A percentile compares a stretch with the other conserved stretches of the same genome.
Conservation (phyloP, 2,113 vertebrate species). For the Trematomus loennbergii region DNA sequence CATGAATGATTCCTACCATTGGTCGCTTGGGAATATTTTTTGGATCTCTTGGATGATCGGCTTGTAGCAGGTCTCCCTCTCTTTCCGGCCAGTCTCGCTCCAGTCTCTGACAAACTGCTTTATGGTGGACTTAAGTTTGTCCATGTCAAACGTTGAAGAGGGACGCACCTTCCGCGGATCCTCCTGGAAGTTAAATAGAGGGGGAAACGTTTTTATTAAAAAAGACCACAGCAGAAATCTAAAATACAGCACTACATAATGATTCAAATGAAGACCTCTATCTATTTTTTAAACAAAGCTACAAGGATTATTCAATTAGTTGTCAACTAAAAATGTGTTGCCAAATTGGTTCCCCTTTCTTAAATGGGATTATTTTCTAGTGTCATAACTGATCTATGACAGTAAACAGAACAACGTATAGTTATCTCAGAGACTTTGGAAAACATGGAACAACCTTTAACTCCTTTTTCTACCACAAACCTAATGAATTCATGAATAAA, state of each 20-base stretch:
- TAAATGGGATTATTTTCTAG: too few relatives aligned
- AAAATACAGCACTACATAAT: not conserved
- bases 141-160: conserved; percentile 98
- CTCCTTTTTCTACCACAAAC: too few relatives aligned
- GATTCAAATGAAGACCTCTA: not conserved
- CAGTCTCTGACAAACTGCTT: conserved; percentile 99
- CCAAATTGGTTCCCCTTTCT: too few relatives aligned
- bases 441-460: too few relatives aligned
- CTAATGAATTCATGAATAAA: too few relatives aligned
- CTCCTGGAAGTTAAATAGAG: conserved; percentile 55
- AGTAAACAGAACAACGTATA: too few relatives aligned
- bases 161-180: conserved; percentile 86
- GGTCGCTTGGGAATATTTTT: conserved; percentile 92
- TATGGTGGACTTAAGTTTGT: conserved; percentile 98
- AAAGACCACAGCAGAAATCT: not conserved
- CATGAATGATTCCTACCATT: conserved; percentile 85
- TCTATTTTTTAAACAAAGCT: too few relatives aligned
- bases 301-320: too few relatives aligned
- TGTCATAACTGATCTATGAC: too few relatives aligned
- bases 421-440: too few relatives aligned
- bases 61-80: conserved; percentile 95
- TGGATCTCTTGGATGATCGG: conserved; percentile 95
- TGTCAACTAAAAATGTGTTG: too few relatives aligned
- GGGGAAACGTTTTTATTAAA: not conserved
- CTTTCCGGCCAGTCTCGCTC: conserved; percentile 92